phyloP scores from a whole-genome alignment of 1,140 invertebrate genomes.

The Hyles vespertilio region DNA sequence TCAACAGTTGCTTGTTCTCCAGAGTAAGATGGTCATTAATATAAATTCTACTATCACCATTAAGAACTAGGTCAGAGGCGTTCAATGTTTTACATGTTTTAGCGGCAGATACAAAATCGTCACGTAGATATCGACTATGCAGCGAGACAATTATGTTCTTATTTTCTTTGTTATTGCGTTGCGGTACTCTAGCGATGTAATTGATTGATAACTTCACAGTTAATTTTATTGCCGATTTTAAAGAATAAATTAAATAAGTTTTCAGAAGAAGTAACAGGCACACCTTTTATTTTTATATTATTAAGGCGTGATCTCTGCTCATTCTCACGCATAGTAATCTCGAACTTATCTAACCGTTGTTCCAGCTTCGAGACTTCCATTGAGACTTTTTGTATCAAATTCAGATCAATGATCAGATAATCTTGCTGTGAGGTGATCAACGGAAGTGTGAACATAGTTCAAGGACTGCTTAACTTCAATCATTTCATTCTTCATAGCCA shows the following conservation, averaged over 20 bases:
- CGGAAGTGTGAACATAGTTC: not conserved
- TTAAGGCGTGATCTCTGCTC: constrained; percentile 17
- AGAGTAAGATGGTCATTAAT: constrained; percentile 28
- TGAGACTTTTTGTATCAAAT: not conserved
- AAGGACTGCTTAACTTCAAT: not conserved
- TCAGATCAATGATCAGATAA: not conserved
- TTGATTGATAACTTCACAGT: constrained; percentile 15
- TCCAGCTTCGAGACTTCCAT: not conserved
- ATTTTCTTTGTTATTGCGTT: constrained; percentile 13
- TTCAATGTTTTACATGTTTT: constrained; percentile 9
- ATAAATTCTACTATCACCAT: constrained; percentile 17
- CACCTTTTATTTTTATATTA: constrained; percentile 21
- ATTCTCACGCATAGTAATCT: not conserved
- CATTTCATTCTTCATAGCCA: constrained; percentile 1
- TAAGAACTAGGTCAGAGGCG: constrained; percentile 12
- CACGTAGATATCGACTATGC: constrained; percentile 15
- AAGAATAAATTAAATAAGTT: constrained; percentile 11
- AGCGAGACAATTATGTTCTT: constrained; percentile 19
- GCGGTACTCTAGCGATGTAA: constrained; percentile 20
- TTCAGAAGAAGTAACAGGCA: constrained; percentile 11
- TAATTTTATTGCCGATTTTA: constrained; percentile 13
- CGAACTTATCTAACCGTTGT: not conserved
- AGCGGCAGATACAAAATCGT: constrained; percentile 13
- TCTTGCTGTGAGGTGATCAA: not conserved
- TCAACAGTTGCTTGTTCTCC: constrained; percentile 22